Evolutionary conservation across 2,888 invertebrate species (phyloP).

Genomic region (Lasioglossum vierecki): DNA sequence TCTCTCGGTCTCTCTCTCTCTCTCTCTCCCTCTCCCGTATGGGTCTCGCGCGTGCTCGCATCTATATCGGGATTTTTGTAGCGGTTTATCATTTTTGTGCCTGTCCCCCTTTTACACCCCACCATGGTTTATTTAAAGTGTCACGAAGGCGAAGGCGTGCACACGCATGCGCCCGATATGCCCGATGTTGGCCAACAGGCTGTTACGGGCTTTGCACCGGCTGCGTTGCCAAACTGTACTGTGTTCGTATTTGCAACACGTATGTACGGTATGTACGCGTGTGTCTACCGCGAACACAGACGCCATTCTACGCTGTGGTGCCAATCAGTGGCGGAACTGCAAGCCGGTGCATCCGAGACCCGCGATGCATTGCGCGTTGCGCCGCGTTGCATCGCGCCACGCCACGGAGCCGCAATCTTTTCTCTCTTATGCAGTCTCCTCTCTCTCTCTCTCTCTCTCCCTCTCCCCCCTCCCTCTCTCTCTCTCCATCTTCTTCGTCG

Average conservation of each 20-base stretch:
- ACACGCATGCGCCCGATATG: constrained; percentile 60
- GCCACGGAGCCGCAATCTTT: constrained; percentile 51
- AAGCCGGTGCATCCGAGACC: constrained; percentile 68
- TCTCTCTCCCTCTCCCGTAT: neutral
- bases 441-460: constrained; percentile 12
- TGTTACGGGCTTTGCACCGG: constrained; percentile 71
- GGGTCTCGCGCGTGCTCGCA: constrained; percentile 42
- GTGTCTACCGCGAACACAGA: neutral
- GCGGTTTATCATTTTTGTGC: constrained; percentile 71
- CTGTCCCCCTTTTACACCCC: constrained; percentile 65
- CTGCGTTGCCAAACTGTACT: constrained; percentile 70
- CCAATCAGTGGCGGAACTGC: constrained; percentile 70
- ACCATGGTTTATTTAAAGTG: constrained; percentile 73
- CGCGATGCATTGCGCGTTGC: constrained; percentile 41
- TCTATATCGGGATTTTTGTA: constrained; percentile 71
- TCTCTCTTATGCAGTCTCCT: constrained; percentile 11
- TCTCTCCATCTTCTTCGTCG: neutral
- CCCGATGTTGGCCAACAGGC: constrained; percentile 73
- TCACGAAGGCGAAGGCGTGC: constrained; percentile 69
- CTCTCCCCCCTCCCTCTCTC: neutral
- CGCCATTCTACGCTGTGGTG: constrained; percentile 64
- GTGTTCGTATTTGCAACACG: constrained; percentile 13
- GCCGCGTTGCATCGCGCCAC: constrained; percentile 43
- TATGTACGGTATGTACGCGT: too few species aligned
- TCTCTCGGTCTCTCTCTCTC: neutral